Base-by-base conservation (phyloP, 2,797 vertebrate species). In the Sebastes minor region DNA sequence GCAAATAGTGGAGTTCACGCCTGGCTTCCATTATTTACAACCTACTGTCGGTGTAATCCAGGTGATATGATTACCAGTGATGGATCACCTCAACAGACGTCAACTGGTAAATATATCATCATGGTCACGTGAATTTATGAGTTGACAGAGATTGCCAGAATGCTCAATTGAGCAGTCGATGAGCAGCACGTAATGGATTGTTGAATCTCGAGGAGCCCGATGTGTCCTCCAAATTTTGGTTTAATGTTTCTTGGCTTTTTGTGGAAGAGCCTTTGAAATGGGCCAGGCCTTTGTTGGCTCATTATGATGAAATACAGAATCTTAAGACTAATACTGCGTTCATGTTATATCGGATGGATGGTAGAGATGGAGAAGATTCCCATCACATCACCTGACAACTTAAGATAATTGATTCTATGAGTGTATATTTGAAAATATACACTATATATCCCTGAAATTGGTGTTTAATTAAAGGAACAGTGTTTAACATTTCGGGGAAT, bases 11-110 rank as follows among this genome's bases (percentile, higher is more conserved):
- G 25, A 75, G 66, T 60, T 74, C 28, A 52, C 20, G 69, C 42
- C 57, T 53, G 46, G 35, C 66, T 59, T 80, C 23, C 25, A 49
- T 82, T 78, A 75, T 75, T 80, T 73, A 72, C 52, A 62, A 46
- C 65, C 42, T 13, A 2, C 5, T 38, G 32, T 69, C 20, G 35
- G 74, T 69, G 14, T 42, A 16, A 22, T 64, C 14, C 32, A 38
- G 52, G 57, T 55, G 27, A 30, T 16, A 32, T 46, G 33, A 63
- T 57, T 6, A 70, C 11, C 14, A 25, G 28, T 35, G 57, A 52
- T 53, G 10, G 5, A 61, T 68, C 64, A 38, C 30, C 28, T 73
- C 59, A 71, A 28, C 56, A 13, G 20, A 70, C 22, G 38, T 55
- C 12, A 33, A 7, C 42, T 55, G 59, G 68, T 64, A 38, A 76